Base-by-base conservation (phyloP, 2,888 invertebrate genomes). In the Pocota personata region DNA sequence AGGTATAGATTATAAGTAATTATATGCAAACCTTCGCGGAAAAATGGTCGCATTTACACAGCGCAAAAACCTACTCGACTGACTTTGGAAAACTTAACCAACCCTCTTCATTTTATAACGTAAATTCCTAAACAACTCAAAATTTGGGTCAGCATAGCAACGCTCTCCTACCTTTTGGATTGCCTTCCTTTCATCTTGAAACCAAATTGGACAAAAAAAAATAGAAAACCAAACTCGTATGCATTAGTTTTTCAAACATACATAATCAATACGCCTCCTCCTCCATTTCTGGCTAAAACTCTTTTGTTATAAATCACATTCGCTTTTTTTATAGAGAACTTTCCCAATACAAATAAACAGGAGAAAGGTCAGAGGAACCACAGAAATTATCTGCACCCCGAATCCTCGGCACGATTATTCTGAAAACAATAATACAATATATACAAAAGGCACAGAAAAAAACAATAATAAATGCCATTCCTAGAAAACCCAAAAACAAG, bases 401-500 rank as follows among this genome's bases (percentile, higher is more conserved):
- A 27, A 19, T n/a, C 40, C 62, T 19, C 43, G 27, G 24, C 52
- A 43, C 16, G 52, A 55, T 37, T 19, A 57, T 55, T 64, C 43
- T 32, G 32, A 75, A 57, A 76, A 76, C 66, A 57, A 76, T 66
- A 76, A 76, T 57, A 57, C 57, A 76, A 48, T 27, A 37, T 19
- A 7, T 37, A 30, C 32, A 24, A n/a, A 24, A 24, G 43, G n/a
- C 37, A 43, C 32, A 32, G 19, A 35, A 66, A 73, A 40, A 48
- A 46, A 40, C 19, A 32, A 62, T 8, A 76, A 66, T 21, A 48
- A 66, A 46, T 32, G 32, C 32, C 27, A 27, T 66, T 76, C 46
- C 66, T 57, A 37, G 46, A 5, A 66, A 46, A n/a, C 35, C 43
- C 43, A 52, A 37, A 58, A 73, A 75, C 55, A 75, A 73, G 52